Base-by-base conservation (phyloP, 92 coral and sea anemone genomes). In the Zoanthus sociatus region DNA sequence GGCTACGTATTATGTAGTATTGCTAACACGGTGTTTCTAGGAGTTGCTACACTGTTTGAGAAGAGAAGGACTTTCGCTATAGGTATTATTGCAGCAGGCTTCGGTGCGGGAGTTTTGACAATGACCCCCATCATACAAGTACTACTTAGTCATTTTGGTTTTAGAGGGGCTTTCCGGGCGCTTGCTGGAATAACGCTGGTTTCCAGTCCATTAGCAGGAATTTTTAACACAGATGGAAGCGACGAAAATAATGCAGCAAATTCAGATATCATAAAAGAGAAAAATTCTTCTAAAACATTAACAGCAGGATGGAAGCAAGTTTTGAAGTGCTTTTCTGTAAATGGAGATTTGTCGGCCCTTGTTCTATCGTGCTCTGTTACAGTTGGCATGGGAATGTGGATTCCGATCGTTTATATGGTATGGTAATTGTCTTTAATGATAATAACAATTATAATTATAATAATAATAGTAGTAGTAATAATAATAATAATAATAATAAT, bases 61-160 rank as follows among this genome's bases (percentile, higher is more conserved):
- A 76, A 82, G 88, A 73, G 86, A 63, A 87, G 90, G 37, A 87
- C 93, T 6, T 14, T 90, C 2, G 93, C 93, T 9, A 21, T 90
- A 67, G 90, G 93, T 3, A 42, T 90, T 33, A 71, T 87, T 50
- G 71, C 87, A 17, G 83, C 83, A 73, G 93, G 90, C 50, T 56
- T 46, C 4, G 93, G 93, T 17, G 88, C 90, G 10, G 87, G 93
- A 70, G 26, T 87, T 71, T 90, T 90, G 51, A 71, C 83, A 4
- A 90, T 87, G 90, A 90, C 83, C 90, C 85, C 90, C 30, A 73
- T 90, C 9, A 47, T 87, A 55, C 77, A 82, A 46, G 75, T 78
- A 21, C 71, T 90, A 31, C 48, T 90, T 10, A 88, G 82, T 42
- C 32, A 17, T 44, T 84, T 79, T 83, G 83, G 76, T 17, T 81